These are phyloP conservation scores for Pogoniulus pusillus DNA, from an alignment of 2,797 vertebrate species.

Conservation along the genomic window DNA sequence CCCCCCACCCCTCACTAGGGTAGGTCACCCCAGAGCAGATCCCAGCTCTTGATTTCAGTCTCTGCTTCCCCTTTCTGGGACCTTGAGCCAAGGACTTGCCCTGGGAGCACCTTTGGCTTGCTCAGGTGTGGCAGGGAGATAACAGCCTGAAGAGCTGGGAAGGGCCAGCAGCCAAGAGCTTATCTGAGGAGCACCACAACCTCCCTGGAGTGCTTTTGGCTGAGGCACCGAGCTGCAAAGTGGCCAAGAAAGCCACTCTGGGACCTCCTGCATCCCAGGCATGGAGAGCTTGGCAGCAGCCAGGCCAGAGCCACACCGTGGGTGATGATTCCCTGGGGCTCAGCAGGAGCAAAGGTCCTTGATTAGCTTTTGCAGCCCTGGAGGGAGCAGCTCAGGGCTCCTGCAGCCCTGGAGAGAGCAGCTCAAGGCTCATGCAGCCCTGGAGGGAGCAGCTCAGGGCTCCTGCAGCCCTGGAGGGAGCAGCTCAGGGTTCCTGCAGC, in stretches of 20 bases:
- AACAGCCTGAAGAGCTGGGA: background rate
- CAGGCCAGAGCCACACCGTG: fast-evolving
- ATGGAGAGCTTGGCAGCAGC: fast-evolving
- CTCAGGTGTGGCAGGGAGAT: background rate
- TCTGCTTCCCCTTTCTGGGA: fast-evolving
- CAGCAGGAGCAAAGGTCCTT: background rate
- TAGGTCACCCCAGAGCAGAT: background rate
- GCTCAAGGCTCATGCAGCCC: no score
- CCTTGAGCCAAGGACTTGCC: background rate
- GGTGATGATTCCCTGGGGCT: background rate
- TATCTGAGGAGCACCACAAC: background rate
- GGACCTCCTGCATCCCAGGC: background rate
- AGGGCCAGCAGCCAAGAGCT: background rate
- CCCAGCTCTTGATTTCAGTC: background rate
- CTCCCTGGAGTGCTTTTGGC: background rate
- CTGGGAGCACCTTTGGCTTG: background rate
- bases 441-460: no score
- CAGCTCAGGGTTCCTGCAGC: no score
- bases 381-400: no score
- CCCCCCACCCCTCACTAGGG: no score
- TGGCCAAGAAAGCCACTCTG: fast-evolving
- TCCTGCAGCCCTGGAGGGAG: no score
- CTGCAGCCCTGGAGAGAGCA: no score
- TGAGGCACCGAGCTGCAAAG: fast-evolving
- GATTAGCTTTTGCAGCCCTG: background rate